Base-by-base conservation (phyloP, 2,888 invertebrate genomes). In the Cheilosia vernalis region DNA sequence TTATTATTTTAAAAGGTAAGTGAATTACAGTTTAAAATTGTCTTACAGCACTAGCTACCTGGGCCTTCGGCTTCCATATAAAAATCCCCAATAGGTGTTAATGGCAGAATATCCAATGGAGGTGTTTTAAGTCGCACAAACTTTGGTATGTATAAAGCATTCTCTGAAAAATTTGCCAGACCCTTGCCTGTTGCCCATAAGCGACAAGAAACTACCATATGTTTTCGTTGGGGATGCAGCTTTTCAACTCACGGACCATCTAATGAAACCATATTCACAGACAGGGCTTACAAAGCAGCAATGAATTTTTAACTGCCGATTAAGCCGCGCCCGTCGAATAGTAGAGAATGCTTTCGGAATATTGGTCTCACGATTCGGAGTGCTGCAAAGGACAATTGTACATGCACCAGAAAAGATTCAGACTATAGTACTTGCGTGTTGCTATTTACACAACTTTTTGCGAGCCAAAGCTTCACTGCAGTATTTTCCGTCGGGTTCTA, bases 381-480 rank as follows among this genome's bases (percentile, higher is more conserved):
- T 89, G 67, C 87, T 89, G 21, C 87, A 88, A 56, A 86, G 82
- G 74, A 69, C 77, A 60, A 88, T 89, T 42, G 73, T 80, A 63
- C 55, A 88, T 27, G 9, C 61, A 40, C 82, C 86, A 17, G 58
- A 81, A 30, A 88, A 83, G 80, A 55, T 55, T 5, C 64, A 72
- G 81, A 67, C 53, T 60, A 30, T 86, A 37, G 76, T 76, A 0
- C 27, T 70, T n/a, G n/a, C n/a, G n/a, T n/a, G n/a, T n/a, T n/a
- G n/a, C n/a, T n/a, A 82, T 33, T 58, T 88, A n/a, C 87, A 87
- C 60, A 88, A 88, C 73, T 88, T 80, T 55, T 40, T 83, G 30
- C 44, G 55, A 58, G 19, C 10, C 30, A 84, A 72, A 37, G 19
- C n/a, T 64, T 4, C 49, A 24, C 33, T 17, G 19, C 78, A 88